These are phyloP conservation scores for Misgurnus mizolepis DNA, from an alignment of 2,113 vertebrate genomes.

Conservation along the genomic window DNA sequence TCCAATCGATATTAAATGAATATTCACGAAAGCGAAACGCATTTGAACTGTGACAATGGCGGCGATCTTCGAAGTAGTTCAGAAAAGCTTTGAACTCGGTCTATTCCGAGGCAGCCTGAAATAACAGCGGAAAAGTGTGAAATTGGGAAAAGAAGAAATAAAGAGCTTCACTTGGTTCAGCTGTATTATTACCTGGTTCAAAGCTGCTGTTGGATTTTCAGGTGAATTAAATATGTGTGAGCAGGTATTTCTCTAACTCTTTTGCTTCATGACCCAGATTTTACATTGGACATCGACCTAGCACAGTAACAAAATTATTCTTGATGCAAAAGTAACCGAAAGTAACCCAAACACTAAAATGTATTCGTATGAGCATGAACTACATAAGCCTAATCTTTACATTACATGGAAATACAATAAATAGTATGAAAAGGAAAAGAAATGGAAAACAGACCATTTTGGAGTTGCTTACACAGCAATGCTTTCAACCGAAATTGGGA, in stretches of 20 bases:
- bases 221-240: neutral
- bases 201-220: neutral
- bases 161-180: neutral
- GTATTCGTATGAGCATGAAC: too few species aligned
- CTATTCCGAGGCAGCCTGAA: neutral
- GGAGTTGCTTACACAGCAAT: too few species aligned
- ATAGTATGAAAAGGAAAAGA: too few species aligned
- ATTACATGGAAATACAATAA: too few species aligned
- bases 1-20: neutral
- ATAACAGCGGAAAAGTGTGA: neutral
- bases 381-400: too few species aligned
- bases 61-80: neutral
- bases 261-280: too few species aligned
- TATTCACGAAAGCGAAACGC: neutral
- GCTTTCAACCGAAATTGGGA: too few species aligned
- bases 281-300: too few species aligned
- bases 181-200: neutral
- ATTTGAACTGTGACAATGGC: neutral
- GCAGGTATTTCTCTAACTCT: neutral
- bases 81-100: neutral
- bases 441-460: too few species aligned
- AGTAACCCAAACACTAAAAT: too few species aligned
- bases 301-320: too few species aligned
- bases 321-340: too few species aligned
- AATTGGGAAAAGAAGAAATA: neutral